phyloP scores from a whole-genome alignment of 2,113 vertebrate species.

The Hepsetus odoe region DNA sequence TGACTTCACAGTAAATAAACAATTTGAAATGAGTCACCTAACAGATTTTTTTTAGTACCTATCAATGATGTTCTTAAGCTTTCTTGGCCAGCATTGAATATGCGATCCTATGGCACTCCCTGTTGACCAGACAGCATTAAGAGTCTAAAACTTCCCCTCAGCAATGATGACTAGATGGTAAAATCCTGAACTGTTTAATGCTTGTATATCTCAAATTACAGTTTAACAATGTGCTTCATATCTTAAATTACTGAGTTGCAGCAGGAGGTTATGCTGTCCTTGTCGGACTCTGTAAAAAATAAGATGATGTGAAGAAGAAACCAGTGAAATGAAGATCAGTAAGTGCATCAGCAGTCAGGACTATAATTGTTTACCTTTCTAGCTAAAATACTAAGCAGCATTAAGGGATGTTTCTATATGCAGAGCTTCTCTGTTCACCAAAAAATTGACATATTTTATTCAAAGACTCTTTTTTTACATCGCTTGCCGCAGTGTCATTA shows the following conservation, averaged over 20 bases:
- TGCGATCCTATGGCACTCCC: background rate
- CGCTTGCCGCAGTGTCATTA: no score
- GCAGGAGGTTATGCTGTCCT: background rate
- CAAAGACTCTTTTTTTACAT: no score
- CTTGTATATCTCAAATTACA: background rate
- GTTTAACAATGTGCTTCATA: background rate
- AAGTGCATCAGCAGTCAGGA: background rate
- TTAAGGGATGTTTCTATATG: background rate
- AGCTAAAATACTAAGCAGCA: background rate
- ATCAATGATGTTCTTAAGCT: background rate
- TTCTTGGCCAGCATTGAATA: background rate
- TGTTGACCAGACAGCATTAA: background rate
- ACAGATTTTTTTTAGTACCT: background rate
- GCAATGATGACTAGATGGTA: background rate
- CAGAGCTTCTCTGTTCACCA: background rate
- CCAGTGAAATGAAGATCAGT: slow-evolving; percentile 24
- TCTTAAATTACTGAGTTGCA: background rate
- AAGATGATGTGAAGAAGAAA: background rate
- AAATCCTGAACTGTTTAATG: background rate
- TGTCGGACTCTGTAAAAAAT: background rate
- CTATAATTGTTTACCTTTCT: background rate
- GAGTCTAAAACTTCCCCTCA: no score
- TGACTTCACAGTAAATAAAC: background rate
- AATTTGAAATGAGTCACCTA: background rate
- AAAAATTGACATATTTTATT: background rate